Evolutionary conservation across 2,113 vertebrate genomes (phyloP), one percentile per base, ranked within the genome.

Genomic region (Accipiter virgatus): DNA sequence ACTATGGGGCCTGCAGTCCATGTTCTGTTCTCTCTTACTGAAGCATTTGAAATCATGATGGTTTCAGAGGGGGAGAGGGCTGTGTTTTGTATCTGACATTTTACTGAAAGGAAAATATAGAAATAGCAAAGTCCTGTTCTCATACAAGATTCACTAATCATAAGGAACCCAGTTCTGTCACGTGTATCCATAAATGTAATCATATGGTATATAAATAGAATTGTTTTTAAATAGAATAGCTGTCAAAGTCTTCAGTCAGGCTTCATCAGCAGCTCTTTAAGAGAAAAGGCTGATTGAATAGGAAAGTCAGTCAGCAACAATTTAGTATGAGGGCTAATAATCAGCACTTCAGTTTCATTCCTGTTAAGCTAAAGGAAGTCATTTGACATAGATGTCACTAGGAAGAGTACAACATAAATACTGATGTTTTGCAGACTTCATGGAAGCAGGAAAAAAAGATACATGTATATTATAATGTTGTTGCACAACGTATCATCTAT

Each of bases 201-300:
- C 86, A 88, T 87, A 91, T 42, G 78, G 42, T 73, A 45, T 93
- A 95, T 95, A 97, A 96, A 97, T 91, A 97, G 89, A 90, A 58
- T 93, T 81, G 65, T 34, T 96, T 96, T 84, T 91, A 95, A 95
- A 73, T 88, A 94, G 58, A 92, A 68, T 91, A 48, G 55, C 93
- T 93, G 77, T 97, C 86, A 93, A 82, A 90, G 48, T 83, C 79
- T 95, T 95, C 71, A 92, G 71, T 93, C 73, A 93, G 92, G 70
- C 62, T 72, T 94, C 91, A 92, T 94, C 86, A 92, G 75, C 72
- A 91, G 67, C 90, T 79, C 78, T 95, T 87, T 90, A 86, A 66
- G 87, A 89, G 65, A 83, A 90, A 81, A 66, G 50, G 40, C 77
- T 85, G 80, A 95, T 86, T 92, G 61, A 93, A 94, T 94, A 91